Percentiles rank a stretch among this genome's conserved stretches.
Conservation (phyloP, 2,888 invertebrate genomes). For the Sarcophaga caerulescens region DNA sequence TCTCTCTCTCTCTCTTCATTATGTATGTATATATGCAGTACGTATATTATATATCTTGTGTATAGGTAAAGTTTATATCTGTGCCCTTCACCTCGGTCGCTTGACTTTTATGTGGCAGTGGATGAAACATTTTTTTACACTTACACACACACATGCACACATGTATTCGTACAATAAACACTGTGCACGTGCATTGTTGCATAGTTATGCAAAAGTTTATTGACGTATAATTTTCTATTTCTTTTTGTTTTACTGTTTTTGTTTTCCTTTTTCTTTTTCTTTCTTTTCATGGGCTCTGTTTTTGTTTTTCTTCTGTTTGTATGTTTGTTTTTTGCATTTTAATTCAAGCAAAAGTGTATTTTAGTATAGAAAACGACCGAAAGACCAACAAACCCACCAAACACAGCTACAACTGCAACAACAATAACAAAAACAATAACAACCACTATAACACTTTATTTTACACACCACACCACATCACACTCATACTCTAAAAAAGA, state of each 20-base stretch:
- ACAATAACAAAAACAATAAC: constrained; percentile 2
- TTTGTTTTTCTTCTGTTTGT: not conserved
- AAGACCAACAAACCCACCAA: constrained; percentile 69
- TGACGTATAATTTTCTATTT: constrained; percentile 59
- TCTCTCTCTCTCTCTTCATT: not conserved
- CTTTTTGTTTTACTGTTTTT: constrained; percentile 24
- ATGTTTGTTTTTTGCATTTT: not conserved
- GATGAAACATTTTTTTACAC: not conserved
- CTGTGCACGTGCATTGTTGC: constrained; percentile 67
- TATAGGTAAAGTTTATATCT: constrained; percentile 28
- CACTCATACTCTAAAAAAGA: not conserved
- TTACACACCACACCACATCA: not conserved
- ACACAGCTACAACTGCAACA: constrained; percentile 41
- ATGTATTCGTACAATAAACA: constrained; percentile 12
- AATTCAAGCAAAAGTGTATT: constrained; percentile 38
- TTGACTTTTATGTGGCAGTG: constrained; percentile 27
- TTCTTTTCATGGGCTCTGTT: not conserved
- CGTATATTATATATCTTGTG: constrained; percentile 17
- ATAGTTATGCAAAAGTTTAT: constrained; percentile 68
- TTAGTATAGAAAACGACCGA: constrained; percentile 51
- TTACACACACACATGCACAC: no score
- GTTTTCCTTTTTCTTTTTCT: constrained; percentile 5
- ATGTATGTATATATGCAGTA: not conserved
- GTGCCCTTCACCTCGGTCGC: constrained; percentile 66
- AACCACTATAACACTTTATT: constrained; percentile 55